Evolutionary conservation across 2,113 vertebrate genomes (phyloP).

Genomic region (Balaeniceps rex): DNA sequence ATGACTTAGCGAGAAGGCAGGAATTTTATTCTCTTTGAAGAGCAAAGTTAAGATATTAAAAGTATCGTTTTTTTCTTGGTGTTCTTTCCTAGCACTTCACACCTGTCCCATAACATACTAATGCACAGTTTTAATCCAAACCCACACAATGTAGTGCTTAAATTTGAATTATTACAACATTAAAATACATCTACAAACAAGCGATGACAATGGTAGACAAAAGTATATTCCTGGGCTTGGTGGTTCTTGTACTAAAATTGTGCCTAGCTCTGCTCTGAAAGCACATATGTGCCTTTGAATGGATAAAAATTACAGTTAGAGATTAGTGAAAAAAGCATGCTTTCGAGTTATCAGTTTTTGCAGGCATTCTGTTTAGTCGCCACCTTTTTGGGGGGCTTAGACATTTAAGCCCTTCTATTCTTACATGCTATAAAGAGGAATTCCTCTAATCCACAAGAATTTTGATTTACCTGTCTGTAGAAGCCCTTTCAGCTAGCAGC

Average conservation of each 20-base stretch:
- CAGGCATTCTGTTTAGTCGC: neutral
- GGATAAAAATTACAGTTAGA: neutral
- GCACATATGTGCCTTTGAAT: neutral
- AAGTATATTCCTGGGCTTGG: neutral
- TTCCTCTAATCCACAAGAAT: constrained; percentile 29
- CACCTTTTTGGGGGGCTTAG: neutral
- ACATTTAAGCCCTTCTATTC: neutral
- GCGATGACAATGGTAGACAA: neutral
- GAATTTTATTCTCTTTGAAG: neutral
- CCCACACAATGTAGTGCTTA: neutral
- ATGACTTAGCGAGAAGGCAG: neutral
- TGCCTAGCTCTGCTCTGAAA: neutral
- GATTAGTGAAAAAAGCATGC: neutral
- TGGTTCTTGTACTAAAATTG: neutral
- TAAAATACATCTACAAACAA: neutral
- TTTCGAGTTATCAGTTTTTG: neutral
- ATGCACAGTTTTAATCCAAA: neutral
- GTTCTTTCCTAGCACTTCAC: neutral
- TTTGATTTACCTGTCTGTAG: neutral
- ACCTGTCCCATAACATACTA: neutral
- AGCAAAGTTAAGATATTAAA: neutral
- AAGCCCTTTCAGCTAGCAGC: neutral
- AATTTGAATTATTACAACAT: neutral
- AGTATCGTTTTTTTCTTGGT: neutral
- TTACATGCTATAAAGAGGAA: neutral